A percentile compares a stretch with the other conserved stretches of the same genome.
These are phyloP conservation scores for Rhegmatorhina hoffmannsi DNA, from an alignment of 2,113 vertebrate genomes.

Conservation along the genomic window DNA sequence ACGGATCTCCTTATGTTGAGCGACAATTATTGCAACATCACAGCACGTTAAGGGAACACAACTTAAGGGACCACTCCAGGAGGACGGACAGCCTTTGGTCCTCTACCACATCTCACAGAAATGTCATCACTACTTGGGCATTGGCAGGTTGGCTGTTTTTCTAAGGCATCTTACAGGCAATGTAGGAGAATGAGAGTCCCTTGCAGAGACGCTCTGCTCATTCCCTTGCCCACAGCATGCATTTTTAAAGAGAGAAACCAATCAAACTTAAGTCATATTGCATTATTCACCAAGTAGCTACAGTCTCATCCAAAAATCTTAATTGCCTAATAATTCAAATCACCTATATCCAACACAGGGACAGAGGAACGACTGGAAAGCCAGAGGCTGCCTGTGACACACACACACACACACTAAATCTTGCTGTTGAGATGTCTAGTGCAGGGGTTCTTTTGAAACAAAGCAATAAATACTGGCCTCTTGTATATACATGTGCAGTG, in stretches of 20 bases:
- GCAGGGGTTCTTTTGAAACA: neutral
- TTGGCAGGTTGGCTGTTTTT: neutral
- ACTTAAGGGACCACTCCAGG: neutral
- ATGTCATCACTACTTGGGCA: neutral
- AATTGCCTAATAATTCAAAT: slow-evolving; percentile 44
- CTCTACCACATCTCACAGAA: neutral
- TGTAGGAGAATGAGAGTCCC: neutral
- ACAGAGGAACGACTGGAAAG: neutral
- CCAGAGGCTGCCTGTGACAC: neutral
- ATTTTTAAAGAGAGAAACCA: slow-evolving; percentile 49
- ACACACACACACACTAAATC: neutral
- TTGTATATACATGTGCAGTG: neutral
- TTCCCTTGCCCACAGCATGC: neutral
- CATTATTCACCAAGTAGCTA: slow-evolving; percentile 51
- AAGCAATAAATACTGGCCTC: slow-evolving; percentile 2
- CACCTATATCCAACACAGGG: neutral
- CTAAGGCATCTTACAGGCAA: neutral
- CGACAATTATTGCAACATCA: neutral
- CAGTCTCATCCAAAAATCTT: slow-evolving; percentile 29
- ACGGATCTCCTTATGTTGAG: neutral
- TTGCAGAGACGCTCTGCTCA: neutral
- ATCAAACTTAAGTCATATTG: neutral
- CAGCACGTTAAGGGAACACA: neutral
- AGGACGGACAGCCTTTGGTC: neutral
- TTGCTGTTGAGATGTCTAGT: neutral